Percentiles rank a stretch among this genome's conserved stretches.
These are phyloP conservation scores for Rana temporaria DNA, from an alignment of 2,113 vertebrate species.

Conservation along the genomic window DNA sequence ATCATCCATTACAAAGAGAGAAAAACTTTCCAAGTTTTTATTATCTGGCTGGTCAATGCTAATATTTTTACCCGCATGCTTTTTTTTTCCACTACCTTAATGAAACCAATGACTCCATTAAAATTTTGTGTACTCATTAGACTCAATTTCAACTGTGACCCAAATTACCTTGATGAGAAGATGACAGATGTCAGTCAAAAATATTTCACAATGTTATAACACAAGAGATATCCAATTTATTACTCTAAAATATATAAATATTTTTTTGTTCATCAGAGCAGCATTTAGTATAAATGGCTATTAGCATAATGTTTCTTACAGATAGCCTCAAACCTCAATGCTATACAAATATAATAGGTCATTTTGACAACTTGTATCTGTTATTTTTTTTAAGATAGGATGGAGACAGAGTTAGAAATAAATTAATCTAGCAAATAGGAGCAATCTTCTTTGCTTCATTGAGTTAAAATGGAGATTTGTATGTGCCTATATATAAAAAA, in stretches of 20 bases:
- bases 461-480: slow-evolving; percentile 20
- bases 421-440: slow-evolving; percentile 1
- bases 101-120: slow-evolving; percentile 19
- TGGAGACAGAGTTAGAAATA: background rate
- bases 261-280: background rate
- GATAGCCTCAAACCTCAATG: background rate
- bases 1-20: slow-evolving; percentile 55
- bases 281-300: background rate
- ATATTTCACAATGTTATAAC: background rate
- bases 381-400: slow-evolving; percentile 12
- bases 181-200: slow-evolving; percentile 41
- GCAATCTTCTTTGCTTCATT: background rate
- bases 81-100: slow-evolving; percentile 3
- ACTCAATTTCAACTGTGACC: slow-evolving; percentile 10
- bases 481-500: slow-evolving; percentile 1
- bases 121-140: slow-evolving; percentile 12
- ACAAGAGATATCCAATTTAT: slow-evolving; percentile 13
- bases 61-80: background rate
- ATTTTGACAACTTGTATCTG: slow-evolving; percentile 11
- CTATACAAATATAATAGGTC: slow-evolving; percentile 6
- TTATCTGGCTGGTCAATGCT: slow-evolving; percentile 46
- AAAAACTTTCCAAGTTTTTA: slow-evolving; percentile 57
- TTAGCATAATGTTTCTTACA: background rate
- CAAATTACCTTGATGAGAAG: slow-evolving; percentile 23
- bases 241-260: background rate